These are phyloP conservation scores for Babylonia areolata DNA, from an alignment of 1,140 invertebrate genomes.

Conservation along the genomic window DNA sequence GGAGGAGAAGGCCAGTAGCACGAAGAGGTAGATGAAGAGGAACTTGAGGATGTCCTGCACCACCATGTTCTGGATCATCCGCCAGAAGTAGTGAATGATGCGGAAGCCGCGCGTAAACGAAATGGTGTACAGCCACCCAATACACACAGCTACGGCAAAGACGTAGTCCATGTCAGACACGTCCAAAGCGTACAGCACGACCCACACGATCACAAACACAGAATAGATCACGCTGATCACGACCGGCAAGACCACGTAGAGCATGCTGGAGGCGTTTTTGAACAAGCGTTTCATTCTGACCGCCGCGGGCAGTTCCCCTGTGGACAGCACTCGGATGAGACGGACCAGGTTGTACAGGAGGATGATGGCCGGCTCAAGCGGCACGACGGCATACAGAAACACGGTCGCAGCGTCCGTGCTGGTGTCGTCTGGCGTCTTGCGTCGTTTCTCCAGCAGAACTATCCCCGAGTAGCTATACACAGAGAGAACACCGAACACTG, in stretches of 20 bases:
- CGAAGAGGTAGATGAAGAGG: slow-evolving; percentile 67
- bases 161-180: slow-evolving; percentile 60
- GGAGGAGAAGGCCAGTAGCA: slow-evolving; percentile 69
- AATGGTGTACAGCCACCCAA: slow-evolving; percentile 69
- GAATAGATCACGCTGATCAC: slow-evolving; percentile 53
- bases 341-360: slow-evolving; percentile 49
- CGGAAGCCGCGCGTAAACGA: slow-evolving; percentile 67
- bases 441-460: slow-evolving; percentile 41
- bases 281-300: not conserved
- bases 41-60: slow-evolving; percentile 66
- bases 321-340: not conserved
- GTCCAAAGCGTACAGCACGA: slow-evolving; percentile 52
- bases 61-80: slow-evolving; percentile 70
- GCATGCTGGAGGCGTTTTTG: slow-evolving; percentile 9
- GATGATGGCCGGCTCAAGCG: slow-evolving; percentile 59
- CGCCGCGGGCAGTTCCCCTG: not conserved
- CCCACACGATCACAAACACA: slow-evolving; percentile 58
- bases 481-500: too few species aligned
- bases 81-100: slow-evolving; percentile 69
- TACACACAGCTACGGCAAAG: slow-evolving; percentile 56
- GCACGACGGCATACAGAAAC: slow-evolving; percentile 53
- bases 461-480: slow-evolving; percentile 50
- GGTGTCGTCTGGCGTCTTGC: slow-evolving; percentile 34
- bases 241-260: slow-evolving; percentile 43
- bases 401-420: slow-evolving; percentile 35